Percentiles rank a stretch among this genome's conserved stretches.
Evolutionary conservation across 2,797 vertebrate genomes (phyloP).

Genomic region (Sphenopsis melanotis): DNA sequence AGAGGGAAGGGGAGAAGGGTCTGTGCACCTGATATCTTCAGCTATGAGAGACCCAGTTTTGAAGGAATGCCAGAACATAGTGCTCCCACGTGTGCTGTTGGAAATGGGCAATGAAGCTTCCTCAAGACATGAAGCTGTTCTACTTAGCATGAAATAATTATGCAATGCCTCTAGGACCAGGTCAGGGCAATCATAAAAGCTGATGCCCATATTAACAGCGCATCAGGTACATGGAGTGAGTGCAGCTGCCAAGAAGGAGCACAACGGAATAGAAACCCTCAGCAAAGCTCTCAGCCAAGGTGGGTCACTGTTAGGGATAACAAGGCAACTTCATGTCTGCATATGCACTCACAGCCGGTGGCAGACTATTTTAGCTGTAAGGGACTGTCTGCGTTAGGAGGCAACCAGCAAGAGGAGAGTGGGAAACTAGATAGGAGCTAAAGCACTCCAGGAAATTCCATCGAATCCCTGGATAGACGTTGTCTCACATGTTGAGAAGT

Average conservation of each 20-base stretch:
- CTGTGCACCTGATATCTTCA: background rate
- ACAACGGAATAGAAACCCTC: background rate
- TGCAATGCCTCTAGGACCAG: background rate
- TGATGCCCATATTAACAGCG: background rate
- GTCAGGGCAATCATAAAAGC: background rate
- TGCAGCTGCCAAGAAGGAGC: background rate
- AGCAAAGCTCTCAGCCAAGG: background rate
- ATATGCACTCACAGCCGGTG: background rate
- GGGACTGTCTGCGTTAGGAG: background rate
- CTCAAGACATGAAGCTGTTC: background rate
- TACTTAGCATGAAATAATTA: background rate
- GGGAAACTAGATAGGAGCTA: slow-evolving; percentile 21
- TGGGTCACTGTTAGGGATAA: background rate
- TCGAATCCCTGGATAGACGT: background rate
- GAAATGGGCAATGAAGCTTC: background rate
- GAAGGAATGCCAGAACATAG: background rate
- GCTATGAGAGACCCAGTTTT: background rate
- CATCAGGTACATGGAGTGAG: background rate
- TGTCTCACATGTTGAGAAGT: slow-evolving; percentile 17
- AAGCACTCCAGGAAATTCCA: slow-evolving; percentile 37
- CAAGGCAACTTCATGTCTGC: background rate
- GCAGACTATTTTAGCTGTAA: slow-evolving; percentile 11
- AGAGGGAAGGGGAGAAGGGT: background rate
- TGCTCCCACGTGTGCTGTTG: background rate
- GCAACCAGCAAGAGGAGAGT: slow-evolving; percentile 9